These are phyloP conservation scores for Ptilonorhynchus violaceus DNA, from an alignment of 2,113 vertebrate species.

Conservation along the genomic window DNA sequence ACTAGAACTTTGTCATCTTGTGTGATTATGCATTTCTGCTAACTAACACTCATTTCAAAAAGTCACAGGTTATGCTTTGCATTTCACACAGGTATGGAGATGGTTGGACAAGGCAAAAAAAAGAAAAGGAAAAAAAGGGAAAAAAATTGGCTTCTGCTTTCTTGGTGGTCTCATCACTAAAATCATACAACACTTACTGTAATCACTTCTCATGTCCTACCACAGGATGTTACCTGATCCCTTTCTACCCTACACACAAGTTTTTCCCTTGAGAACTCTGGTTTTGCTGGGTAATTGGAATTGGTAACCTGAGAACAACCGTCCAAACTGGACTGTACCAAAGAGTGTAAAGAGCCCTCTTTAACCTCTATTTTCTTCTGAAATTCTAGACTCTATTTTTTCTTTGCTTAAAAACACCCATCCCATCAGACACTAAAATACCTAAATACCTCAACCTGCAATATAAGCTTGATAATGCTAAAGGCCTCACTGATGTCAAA, in stretches of 20 bases:
- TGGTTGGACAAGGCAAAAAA: background rate
- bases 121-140: background rate
- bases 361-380: background rate
- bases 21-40: background rate
- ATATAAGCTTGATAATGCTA: background rate
- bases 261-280: background rate
- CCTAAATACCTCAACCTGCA: background rate
- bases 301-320: background rate
- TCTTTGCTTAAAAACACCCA: background rate
- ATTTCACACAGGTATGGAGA: background rate
- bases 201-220: background rate
- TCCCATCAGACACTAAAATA: too few species aligned
- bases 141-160: background rate
- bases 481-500: background rate
- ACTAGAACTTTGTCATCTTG: background rate
- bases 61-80: background rate
- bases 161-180: background rate
- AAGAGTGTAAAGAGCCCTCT: background rate
- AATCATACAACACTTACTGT: background rate
- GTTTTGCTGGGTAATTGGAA: background rate
- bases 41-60: background rate
- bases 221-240: fast-evolving
- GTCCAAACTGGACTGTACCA: background rate
- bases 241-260: fast-evolving
- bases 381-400: background rate